Conservation (phyloP, 2,797 vertebrate species). For the Holocentrus rufus region DNA sequence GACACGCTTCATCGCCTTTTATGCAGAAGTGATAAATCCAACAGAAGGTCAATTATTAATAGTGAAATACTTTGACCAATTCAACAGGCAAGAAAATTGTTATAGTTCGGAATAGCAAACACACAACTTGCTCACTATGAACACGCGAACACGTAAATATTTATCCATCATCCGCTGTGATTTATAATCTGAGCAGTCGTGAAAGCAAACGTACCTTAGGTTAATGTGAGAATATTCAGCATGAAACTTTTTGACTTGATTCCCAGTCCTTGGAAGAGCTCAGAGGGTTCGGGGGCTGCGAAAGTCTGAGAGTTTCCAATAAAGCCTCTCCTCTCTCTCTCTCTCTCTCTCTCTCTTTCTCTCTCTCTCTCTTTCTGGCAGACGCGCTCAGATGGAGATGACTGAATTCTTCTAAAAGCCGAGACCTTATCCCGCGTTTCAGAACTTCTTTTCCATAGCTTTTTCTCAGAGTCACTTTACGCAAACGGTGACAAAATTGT, state of each 20-base stretch:
- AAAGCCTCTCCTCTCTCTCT: conserved; percentile 68
- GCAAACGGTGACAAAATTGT: conserved; percentile 71
- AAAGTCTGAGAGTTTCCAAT: conserved; percentile 79
- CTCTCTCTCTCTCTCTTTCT: conserved; percentile 22
- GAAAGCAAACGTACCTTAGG: conserved; percentile 68
- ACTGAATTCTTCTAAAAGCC: conserved; percentile 54
- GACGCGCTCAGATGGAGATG: conserved; percentile 78
- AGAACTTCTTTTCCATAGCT: conserved; percentile 51
- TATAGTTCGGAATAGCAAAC: neutral
- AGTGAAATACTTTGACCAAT: neutral
- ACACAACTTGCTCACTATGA: conserved; percentile 1
- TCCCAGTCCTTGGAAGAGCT: conserved; percentile 72
- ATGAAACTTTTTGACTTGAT: conserved; percentile 76
- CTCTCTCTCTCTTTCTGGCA: conserved; percentile 54
- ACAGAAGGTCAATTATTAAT: neutral
- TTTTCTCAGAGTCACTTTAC: conserved; percentile 53
- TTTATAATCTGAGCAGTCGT: neutral
- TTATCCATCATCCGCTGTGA: conserved; percentile 4
- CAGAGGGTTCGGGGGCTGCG: conserved; percentile 69
- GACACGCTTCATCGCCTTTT: conserved; percentile 22
- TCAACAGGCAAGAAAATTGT: neutral
- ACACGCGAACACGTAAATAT: neutral
- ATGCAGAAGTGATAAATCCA: neutral
- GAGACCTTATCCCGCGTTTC: conserved; percentile 64
- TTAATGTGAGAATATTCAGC: conserved; percentile 66